A percentile compares a stretch with the other conserved stretches of the same genome.
Evolutionary conservation across 2,797 vertebrate genomes (phyloP).

Genomic region (Antrozous pallidus): DNA sequence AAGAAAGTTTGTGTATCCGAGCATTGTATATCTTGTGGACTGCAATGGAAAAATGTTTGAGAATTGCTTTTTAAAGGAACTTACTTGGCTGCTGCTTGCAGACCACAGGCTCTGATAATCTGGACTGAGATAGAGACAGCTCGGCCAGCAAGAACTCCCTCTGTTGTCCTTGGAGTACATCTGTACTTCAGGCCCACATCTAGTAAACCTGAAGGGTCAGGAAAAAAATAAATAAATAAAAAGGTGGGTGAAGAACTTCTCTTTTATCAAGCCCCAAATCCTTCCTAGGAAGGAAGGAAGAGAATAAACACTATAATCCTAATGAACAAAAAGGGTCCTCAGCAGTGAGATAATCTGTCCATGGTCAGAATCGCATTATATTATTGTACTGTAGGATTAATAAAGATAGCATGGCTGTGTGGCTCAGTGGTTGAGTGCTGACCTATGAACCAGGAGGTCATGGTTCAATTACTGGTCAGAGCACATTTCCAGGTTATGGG

Average conservation of each 20-base stretch:
- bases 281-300: neutral
- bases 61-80: neutral
- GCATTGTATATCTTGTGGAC: neutral
- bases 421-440: too few species aligned
- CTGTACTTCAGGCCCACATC: slow-evolving; percentile 91
- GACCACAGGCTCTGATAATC: slow-evolving; percentile 91
- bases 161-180: slow-evolving; percentile 77
- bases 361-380: neutral
- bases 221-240: slow-evolving; percentile 22
- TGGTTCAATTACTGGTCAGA: too few species aligned
- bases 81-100: slow-evolving; percentile 95
- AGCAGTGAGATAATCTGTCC: neutral
- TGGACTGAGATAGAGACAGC: slow-evolving; percentile 87
- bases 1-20: neutral
- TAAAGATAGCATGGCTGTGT: neutral
- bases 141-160: slow-evolving; percentile 81
- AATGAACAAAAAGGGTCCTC: neutral
- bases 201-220: slow-evolving; percentile 86
- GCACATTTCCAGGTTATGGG: too few species aligned
- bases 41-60: neutral
- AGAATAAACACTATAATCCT: neutral
- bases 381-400: neutral
- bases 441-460: too few species aligned
- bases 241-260: neutral
- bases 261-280: neutral